phyloP scores from a whole-genome alignment of 2,888 invertebrate genomes.

The Rhagonycha lutea region DNA sequence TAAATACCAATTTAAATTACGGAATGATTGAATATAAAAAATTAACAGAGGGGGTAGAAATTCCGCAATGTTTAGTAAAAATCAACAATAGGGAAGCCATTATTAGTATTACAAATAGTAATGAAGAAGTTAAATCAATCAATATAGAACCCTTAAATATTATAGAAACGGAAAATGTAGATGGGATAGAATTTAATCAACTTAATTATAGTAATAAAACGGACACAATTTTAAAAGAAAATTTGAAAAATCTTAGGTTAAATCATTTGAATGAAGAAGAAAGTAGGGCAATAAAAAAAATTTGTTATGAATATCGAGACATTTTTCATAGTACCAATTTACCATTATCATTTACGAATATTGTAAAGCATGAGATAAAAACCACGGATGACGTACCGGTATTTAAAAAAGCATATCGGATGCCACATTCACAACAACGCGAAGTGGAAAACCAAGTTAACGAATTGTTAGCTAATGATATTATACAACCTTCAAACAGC shows the following conservation, averaged over 20 bases:
- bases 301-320: neutral
- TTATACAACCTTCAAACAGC: neutral
- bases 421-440: neutral
- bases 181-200: neutral
- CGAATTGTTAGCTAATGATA: neutral
- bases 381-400: too few relatives aligned
- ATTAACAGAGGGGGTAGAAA: neutral
- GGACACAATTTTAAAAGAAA: neutral
- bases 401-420: neutral
- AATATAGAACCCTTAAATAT: neutral
- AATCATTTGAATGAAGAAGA: conserved; percentile 2
- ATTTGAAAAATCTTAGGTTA: neutral
- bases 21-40: neutral
- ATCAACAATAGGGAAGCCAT: neutral
- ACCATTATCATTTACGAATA: neutral
- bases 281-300: neutral
- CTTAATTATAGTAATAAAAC: too few relatives aligned
- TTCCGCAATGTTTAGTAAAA: neutral
- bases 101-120: neutral
- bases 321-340: neutral
- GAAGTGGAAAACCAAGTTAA: neutral
- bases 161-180: neutral
- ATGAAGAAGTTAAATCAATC: neutral
- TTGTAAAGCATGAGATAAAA: neutral
- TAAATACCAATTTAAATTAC: neutral